A percentile compares a stretch with the other conserved stretches of the same genome.
phyloP scores from a whole-genome alignment of 2,797 vertebrate species.

The Sebastes umbrosus region DNA sequence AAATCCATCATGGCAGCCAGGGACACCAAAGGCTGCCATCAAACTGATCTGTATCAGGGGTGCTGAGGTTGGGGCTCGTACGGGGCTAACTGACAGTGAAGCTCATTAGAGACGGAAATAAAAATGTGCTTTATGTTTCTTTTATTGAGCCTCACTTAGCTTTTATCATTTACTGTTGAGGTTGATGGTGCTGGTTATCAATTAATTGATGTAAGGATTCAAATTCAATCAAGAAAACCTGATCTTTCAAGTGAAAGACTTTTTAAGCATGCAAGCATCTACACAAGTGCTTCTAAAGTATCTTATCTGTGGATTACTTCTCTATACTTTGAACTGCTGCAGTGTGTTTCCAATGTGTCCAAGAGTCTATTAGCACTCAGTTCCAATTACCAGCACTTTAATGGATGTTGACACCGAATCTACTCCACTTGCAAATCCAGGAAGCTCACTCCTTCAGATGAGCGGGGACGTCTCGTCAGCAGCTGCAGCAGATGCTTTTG shows the following conservation, averaged over 20 bases:
- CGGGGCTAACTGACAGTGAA: not conserved
- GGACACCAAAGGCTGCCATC: not conserved
- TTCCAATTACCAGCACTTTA: constrained; percentile 73
- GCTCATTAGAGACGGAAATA: not conserved
- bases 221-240: not conserved
- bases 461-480: constrained; percentile 49
- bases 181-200: not conserved
- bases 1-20: constrained; percentile 4
- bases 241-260: not conserved
- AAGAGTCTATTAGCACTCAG: constrained; percentile 72
- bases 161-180: not conserved
- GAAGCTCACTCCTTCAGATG: constrained; percentile 55
- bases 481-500: constrained; percentile 50
- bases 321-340: constrained; percentile 54
- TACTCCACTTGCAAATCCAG: constrained; percentile 65
- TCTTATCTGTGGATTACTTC: constrained; percentile 51
- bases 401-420: constrained; percentile 77
- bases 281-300: constrained; percentile 11
- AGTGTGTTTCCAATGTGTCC: constrained; percentile 71
- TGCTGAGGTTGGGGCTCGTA: not conserved
- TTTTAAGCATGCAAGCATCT: not conserved
- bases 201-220: not conserved
- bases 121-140: not conserved
- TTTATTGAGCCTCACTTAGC: not conserved
- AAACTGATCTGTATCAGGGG: not conserved